Evolutionary conservation across 2,888 invertebrate species (phyloP).

Genomic region (Cremastobaeus sp.): DNA sequence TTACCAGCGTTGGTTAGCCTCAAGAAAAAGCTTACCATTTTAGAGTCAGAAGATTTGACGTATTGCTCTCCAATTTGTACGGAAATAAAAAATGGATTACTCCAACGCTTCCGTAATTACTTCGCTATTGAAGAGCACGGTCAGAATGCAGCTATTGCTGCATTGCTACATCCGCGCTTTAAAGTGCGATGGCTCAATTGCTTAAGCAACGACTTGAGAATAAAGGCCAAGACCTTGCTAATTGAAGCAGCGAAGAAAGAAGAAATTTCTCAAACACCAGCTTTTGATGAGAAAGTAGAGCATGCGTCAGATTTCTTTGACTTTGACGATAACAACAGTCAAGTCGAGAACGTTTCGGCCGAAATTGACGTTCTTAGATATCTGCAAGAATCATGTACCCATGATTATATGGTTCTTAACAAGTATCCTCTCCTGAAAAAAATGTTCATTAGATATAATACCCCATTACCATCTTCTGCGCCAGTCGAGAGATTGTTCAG

Average conservation of each 20-base stretch:
- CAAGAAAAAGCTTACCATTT: neutral
- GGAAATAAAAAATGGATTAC: no score
- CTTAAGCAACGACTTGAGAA: neutral
- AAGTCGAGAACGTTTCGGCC: neutral
- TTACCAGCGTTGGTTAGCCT: slow-evolving; percentile 15
- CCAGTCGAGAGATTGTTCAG: slow-evolving; percentile 7
- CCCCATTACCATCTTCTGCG: slow-evolving; percentile 6
- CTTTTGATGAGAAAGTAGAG: no score
- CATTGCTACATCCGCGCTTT: slow-evolving; percentile 3
- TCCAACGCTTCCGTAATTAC: slow-evolving; percentile 3
- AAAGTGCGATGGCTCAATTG: neutral
- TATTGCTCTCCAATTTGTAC: slow-evolving; percentile 12
- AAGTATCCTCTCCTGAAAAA: slow-evolving; percentile 1
- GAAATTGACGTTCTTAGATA: neutral
- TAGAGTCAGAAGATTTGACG: neutral
- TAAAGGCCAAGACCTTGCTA: no score
- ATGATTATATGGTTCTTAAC: neutral
- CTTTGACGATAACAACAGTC: neutral
- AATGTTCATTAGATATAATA: no score
- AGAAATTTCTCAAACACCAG: no score
- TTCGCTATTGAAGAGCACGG: slow-evolving; percentile 11
- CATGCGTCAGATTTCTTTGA: neutral
- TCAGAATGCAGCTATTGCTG: slow-evolving; percentile 9
- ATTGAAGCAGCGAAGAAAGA: no score
- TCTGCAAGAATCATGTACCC: neutral